Conservation (phyloP, 2,888 invertebrate species). For the Endomychus coccineus region DNA sequence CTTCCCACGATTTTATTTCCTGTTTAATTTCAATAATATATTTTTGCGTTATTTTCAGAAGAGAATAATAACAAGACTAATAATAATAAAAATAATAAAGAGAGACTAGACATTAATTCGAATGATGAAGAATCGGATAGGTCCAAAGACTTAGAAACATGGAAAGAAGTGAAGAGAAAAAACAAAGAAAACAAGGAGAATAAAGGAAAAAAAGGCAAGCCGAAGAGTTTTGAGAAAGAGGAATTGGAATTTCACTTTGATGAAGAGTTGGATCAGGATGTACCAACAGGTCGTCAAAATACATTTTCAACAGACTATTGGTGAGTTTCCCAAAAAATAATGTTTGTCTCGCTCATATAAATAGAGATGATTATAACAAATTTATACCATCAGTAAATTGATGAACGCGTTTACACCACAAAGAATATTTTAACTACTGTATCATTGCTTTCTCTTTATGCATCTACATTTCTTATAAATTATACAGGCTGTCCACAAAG, state of each 20-base stretch:
- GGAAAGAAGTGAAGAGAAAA: slow-evolving; percentile 51
- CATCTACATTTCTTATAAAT: too few relatives aligned
- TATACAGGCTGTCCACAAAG: too few relatives aligned
- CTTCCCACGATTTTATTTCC: not conserved
- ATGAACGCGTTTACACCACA: too few relatives aligned
- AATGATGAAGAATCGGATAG: not conserved
- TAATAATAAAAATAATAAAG: slow-evolving; percentile 14
- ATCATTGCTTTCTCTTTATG: too few relatives aligned
- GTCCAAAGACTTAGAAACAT: slow-evolving; percentile 39
- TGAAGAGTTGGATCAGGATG: slow-evolving; percentile 82
- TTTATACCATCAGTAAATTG: too few relatives aligned
- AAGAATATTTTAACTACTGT: too few relatives aligned
- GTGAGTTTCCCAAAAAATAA: slow-evolving; percentile 39
- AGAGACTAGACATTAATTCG: slow-evolving; percentile 15
- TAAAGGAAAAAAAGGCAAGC: slow-evolving; percentile 30
- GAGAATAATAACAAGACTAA: slow-evolving; percentile 20
- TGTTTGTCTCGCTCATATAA: too few relatives aligned
- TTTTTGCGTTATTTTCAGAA: slow-evolving; percentile 12
- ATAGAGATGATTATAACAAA: too few relatives aligned
- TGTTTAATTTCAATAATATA: slow-evolving; percentile 4
- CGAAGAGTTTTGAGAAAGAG: slow-evolving; percentile 49
- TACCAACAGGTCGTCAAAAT: slow-evolving; percentile 73
- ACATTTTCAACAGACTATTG: slow-evolving; percentile 74
- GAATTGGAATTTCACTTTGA: slow-evolving; percentile 96
- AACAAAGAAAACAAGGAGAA: slow-evolving; percentile 39